Evolutionary conservation across 2,888 invertebrate genomes (phyloP).

Genomic region (Aradus depressus): DNA sequence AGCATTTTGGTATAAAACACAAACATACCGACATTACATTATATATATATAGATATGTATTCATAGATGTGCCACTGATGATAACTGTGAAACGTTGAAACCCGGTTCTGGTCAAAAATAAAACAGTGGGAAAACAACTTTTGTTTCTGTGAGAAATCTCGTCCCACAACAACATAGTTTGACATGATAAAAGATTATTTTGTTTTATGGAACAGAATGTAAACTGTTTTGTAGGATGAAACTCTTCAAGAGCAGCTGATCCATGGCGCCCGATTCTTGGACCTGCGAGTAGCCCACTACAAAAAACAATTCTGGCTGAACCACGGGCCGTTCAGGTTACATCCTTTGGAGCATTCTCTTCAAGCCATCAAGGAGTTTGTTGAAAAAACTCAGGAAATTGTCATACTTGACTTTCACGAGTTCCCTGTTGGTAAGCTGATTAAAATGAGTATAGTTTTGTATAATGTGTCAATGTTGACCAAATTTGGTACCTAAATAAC

Average conservation of each 20-base stretch:
- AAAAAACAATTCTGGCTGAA: conserved; percentile 40
- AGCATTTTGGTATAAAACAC: no score
- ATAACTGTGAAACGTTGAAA: no score
- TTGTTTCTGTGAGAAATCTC: no score
- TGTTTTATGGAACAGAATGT: background rate
- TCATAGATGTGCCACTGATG: no score
- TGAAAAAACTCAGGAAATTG: conserved; percentile 45
- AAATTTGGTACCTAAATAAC: background rate
- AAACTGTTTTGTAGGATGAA: conserved; percentile 40
- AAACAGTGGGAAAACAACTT: no score
- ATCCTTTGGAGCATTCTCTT: conserved; percentile 41
- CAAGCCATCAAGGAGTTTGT: conserved; percentile 45
- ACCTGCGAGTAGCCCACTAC: conserved; percentile 47
- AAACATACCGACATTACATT: no score
- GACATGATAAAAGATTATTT: no score
- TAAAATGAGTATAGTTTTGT: background rate
- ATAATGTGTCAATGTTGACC: background rate
- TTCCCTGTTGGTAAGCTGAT: conserved; percentile 46
- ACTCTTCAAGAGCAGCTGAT: conserved; percentile 46
- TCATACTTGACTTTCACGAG: conserved; percentile 48
- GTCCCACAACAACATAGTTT: no score
- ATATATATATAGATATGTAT: no score
- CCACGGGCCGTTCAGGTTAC: conserved; percentile 44
- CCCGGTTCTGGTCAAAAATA: no score
- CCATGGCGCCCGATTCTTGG: conserved; percentile 49